Evolutionary conservation across 2,888 invertebrate species (phyloP), one percentile per base, ranked within the genome.

Genomic region (Drosophila merina): DNA sequence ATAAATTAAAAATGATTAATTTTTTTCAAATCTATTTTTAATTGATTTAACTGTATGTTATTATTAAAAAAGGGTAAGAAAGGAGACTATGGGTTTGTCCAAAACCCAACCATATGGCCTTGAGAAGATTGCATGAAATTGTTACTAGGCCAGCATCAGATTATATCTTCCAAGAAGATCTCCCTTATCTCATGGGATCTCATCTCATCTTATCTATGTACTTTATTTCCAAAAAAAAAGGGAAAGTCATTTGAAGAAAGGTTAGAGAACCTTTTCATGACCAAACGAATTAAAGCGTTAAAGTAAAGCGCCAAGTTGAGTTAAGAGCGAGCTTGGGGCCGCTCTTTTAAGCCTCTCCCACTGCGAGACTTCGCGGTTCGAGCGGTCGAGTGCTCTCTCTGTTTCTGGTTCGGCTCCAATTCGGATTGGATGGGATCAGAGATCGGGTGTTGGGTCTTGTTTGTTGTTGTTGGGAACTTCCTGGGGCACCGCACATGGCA

Each of bases 131-230:
- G 9, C 12, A n/a, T 7, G 20, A 42, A 14, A 42, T 42, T 42
- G 40, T 42, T 42, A 42, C 40, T 20, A 42, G 40, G 40, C 20
- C 8, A 42, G 14, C 40, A 9, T 42, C 8, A 14, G 14, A 42
- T 20, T 42, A n/a, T 42, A 42, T 20, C 20, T 42, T 20, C 40
- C 20, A 8, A 42, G 40, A 42, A 20, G 9, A 42, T 3, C 7
- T 42, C 14, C 20, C 3, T 8, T 9, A 42, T 42, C 40, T 20
- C 8, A 42, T 20, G 12, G n/a, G n/a, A n/a, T n/a, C n/a, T n/a
- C n/a, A n/a, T n/a, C 40, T 42, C n/a, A 42, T 42, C 40, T 42
- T 42, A 42, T 42, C 40, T 42, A 42, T 42, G 40, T 20, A 20
- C 14, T 20, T 20, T 33, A 33, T 20, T 20, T 20, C 6, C 3